These are phyloP conservation scores for Oncorhynchus mykiss DNA, from an alignment of 2,113 vertebrate species.

Conservation along the genomic window DNA sequence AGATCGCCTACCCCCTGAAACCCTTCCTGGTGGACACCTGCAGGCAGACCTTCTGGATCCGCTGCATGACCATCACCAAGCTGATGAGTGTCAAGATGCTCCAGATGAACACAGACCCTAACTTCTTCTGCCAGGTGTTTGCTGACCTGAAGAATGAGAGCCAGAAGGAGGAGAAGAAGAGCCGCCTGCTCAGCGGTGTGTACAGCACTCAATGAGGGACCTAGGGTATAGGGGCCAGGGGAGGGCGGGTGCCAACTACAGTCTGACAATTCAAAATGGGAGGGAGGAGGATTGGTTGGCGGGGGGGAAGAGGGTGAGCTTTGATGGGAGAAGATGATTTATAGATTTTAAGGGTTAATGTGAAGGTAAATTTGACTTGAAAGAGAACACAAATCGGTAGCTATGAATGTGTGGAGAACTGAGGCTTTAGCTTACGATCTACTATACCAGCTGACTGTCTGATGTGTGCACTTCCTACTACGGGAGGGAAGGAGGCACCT, in stretches of 20 bases:
- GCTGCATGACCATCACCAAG: constrained; percentile 94
- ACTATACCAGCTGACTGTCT: constrained; percentile 36
- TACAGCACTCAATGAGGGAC: constrained; percentile 85
- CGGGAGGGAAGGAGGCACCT: too few species aligned
- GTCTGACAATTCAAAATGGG: constrained; percentile 67
- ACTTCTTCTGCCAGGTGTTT: constrained; percentile 98
- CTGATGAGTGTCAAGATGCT: constrained; percentile 98
- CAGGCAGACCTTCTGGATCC: constrained; percentile 98
- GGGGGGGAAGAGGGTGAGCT: not conserved
- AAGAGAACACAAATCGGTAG: too few species aligned
- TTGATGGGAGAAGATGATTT: not conserved
- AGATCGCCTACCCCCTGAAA: constrained; percentile 94
- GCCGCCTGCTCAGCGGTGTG: constrained; percentile 88
- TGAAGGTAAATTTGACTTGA: too few species aligned
- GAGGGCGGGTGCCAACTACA: constrained; percentile 34
- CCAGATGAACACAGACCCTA: constrained; percentile 96
- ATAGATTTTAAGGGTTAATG: not conserved
- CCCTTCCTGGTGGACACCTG: constrained; percentile 93
- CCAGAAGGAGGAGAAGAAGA: constrained; percentile 68
- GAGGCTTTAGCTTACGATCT: constrained; percentile 1
- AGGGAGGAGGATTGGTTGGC: not conserved
- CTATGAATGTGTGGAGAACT: too few species aligned
- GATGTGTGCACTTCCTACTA: too few species aligned
- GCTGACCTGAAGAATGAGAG: constrained; percentile 50
- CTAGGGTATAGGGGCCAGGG: constrained; percentile 11